These are phyloP conservation scores for Gephyroberyx darwinii DNA, from an alignment of 2,797 vertebrate genomes.

Conservation along the genomic window DNA sequence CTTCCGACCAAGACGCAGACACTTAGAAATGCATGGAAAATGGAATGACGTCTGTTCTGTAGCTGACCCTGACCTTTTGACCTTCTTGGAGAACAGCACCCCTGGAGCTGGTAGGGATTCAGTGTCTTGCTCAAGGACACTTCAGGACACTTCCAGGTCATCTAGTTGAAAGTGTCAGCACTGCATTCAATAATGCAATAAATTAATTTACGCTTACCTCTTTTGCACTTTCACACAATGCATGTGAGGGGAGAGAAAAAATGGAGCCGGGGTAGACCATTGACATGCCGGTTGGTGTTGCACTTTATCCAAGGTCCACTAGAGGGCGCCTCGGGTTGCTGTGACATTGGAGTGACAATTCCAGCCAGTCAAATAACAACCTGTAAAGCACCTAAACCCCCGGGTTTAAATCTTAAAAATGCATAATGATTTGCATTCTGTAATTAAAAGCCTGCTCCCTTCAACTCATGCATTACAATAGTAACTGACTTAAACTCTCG, in stretches of 20 bases:
- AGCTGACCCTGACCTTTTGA: too few species aligned
- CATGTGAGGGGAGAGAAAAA: neutral
- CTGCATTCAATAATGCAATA: neutral
- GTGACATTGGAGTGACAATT: neutral
- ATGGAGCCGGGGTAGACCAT: neutral
- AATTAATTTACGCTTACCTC: neutral
- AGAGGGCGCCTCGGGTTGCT: constrained; percentile 23
- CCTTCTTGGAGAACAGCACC: constrained; percentile 4
- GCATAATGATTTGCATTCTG: neutral
- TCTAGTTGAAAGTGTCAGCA: too few species aligned
- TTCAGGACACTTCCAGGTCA: neutral
- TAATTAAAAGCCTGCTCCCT: neutral
- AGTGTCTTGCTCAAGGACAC: constrained; percentile 5
- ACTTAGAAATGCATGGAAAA: too few species aligned
- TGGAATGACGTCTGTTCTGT: too few species aligned
- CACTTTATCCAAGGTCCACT: constrained; percentile 25
- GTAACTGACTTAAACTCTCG: neutral
- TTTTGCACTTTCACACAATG: neutral
- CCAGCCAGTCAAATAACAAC: neutral
- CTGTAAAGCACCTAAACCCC: constrained; percentile 1
- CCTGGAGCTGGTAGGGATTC: constrained; percentile 2
- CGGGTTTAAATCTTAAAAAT: constrained; percentile 4
- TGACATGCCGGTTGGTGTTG: constrained; percentile 3
- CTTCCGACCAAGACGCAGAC: too few species aligned
- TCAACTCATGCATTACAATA: neutral